phyloP scores from a whole-genome alignment of 2,888 invertebrate species.

The Xylota segnis region DNA sequence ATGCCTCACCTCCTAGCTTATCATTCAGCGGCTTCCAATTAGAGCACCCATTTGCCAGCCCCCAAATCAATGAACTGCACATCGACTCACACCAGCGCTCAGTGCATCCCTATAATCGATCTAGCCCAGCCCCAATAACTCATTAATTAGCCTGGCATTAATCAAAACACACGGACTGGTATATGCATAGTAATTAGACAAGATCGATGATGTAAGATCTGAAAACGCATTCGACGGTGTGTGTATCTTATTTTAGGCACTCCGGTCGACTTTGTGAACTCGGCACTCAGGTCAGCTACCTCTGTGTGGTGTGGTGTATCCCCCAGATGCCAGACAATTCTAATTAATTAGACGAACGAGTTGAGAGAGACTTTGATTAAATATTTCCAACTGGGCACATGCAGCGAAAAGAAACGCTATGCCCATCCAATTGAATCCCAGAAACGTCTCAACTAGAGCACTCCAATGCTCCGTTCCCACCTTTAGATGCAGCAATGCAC shows the following conservation, averaged over 20 bases:
- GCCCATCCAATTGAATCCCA: slow-evolving; percentile 53
- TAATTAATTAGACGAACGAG: slow-evolving; percentile 72
- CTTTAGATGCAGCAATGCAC: slow-evolving; percentile 29
- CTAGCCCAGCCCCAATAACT: slow-evolving; percentile 55
- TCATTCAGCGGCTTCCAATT: slow-evolving; percentile 35
- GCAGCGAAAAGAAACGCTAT: slow-evolving; percentile 11
- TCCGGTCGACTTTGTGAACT: slow-evolving; percentile 48
- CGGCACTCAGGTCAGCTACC: slow-evolving; percentile 64
- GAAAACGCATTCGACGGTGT: slow-evolving; percentile 45
- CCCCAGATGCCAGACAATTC: slow-evolving; percentile 51
- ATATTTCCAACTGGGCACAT: slow-evolving; percentile 54
- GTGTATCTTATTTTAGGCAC: slow-evolving; percentile 40
- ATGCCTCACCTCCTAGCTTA: background rate
- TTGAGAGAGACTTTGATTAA: slow-evolving; percentile 58
- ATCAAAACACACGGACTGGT: slow-evolving; percentile 72
- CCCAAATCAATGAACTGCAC: background rate
- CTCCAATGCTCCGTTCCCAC: slow-evolving; percentile 57
- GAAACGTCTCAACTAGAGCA: slow-evolving; percentile 71
- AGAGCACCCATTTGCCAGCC: slow-evolving; percentile 11
- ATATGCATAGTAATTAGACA: slow-evolving; percentile 72
- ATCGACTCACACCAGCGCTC: background rate
- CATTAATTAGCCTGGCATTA: slow-evolving; percentile 72
- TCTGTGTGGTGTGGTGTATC: slow-evolving; percentile 5
- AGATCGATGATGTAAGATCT: slow-evolving; percentile 75
- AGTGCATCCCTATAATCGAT: slow-evolving; percentile 32